These are phyloP conservation scores for Perca schrenkii DNA, from an alignment of 2,113 vertebrate genomes.

Conservation along the genomic window DNA sequence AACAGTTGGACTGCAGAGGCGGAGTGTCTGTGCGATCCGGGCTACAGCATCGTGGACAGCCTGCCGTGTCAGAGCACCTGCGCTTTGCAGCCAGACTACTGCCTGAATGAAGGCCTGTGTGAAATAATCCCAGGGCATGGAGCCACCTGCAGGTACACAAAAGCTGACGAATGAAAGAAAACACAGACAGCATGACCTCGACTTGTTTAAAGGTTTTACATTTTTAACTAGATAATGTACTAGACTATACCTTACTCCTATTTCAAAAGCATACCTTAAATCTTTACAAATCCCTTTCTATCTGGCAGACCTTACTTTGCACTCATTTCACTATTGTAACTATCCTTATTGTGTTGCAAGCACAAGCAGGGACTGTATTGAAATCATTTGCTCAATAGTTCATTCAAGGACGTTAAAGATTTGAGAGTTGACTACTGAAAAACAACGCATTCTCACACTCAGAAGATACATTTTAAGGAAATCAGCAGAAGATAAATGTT, in stretches of 20 bases:
- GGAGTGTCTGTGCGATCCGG: constrained; percentile 89
- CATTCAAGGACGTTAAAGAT: constrained; percentile 5
- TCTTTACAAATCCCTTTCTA: background rate
- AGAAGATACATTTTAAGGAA: background rate
- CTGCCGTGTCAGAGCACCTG: constrained; percentile 88
- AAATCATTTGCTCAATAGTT: background rate
- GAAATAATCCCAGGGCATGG: constrained; percentile 86
- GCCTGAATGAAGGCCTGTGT: constrained; percentile 87
- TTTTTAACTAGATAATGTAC: background rate
- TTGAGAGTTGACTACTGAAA: constrained; percentile 3
- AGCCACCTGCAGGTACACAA: constrained; percentile 89
- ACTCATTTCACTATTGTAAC: background rate
- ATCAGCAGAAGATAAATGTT: background rate
- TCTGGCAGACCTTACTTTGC: background rate
- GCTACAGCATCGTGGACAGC: constrained; percentile 80
- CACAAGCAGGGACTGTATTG: background rate
- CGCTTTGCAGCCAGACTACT: constrained; percentile 82
- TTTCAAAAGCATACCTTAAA: background rate
- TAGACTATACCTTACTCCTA: no score
- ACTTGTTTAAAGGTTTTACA: background rate
- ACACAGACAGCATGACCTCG: background rate
- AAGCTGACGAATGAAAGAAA: background rate
- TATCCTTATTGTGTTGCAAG: background rate
- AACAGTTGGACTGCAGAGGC: constrained; percentile 87
- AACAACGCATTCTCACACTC: background rate